Conservation (phyloP, 2,797 vertebrate species). For the Melanotaenia pygmaea region DNA sequence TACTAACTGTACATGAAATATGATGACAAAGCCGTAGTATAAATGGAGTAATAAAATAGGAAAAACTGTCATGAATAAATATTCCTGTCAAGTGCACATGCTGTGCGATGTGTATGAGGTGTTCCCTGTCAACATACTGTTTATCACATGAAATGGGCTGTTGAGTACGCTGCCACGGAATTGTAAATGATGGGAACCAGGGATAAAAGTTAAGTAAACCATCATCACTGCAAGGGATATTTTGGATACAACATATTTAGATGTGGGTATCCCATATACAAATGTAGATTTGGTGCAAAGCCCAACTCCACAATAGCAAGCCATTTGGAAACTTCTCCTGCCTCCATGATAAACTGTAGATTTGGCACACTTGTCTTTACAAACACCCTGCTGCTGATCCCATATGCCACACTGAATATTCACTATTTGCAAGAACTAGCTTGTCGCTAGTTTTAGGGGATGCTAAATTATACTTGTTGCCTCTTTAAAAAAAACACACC, state of each 20-base stretch:
- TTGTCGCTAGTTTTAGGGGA: not conserved
- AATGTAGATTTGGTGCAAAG: not conserved
- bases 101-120: not conserved
- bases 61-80: not conserved
- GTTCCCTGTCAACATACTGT: not conserved
- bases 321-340: not conserved
- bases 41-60: conserved; percentile 5
- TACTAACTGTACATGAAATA: conserved; percentile 7
- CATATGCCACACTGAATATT: not conserved
- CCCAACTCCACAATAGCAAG: not conserved
- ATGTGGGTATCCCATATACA: not conserved
- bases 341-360: not conserved
- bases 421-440: not conserved
- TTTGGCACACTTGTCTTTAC: not conserved
- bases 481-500: not conserved
- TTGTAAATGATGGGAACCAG: not conserved
- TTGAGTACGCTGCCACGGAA: conserved; percentile 13
- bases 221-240: not conserved
- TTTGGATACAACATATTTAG: not conserved
- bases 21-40: not conserved
- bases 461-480: not conserved
- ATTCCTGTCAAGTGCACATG: conserved; percentile 7
- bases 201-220: not conserved
- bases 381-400: conserved; percentile 1
- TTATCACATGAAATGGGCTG: conserved; percentile 16